Conservation (phyloP, 2,888 invertebrate species). For the Chrysodeixis includens region DNA sequence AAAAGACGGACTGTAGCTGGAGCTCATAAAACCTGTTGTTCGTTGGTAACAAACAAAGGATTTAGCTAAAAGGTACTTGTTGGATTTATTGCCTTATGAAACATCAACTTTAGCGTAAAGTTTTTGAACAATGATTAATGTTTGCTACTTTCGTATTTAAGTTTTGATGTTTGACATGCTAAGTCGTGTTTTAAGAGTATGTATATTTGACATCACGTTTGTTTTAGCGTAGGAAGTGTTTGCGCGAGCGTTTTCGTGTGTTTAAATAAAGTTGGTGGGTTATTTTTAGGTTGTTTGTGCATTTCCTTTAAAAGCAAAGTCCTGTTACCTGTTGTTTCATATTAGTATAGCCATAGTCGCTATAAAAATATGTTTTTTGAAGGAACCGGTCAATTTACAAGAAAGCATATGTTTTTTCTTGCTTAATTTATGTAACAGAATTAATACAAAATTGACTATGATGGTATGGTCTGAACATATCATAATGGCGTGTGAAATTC, state of each 20-base stretch:
- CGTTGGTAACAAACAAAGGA: conserved; percentile 61
- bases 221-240: conserved; percentile 21
- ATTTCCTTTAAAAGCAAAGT: background rate
- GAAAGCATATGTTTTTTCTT: too few species aligned
- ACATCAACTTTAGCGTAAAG: conserved; percentile 58
- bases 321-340: background rate
- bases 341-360: background rate
- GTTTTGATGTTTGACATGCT: conserved; percentile 20
- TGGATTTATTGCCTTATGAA: conserved; percentile 66
- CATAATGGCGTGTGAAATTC: background rate
- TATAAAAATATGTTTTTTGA: too few species aligned
- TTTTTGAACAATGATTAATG: conserved; percentile 52
- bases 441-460: too few species aligned
- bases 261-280: background rate
- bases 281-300: background rate
- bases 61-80: conserved; percentile 58
- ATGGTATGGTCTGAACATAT: too few species aligned
- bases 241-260: conserved; percentile 10
- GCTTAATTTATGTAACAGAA: too few species aligned
- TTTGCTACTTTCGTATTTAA: conserved; percentile 37
- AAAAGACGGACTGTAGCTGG: conserved; percentile 26
- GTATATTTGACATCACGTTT: background rate
- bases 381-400: too few species aligned
- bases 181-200: conserved; percentile 22
- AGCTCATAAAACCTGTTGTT: conserved; percentile 69